phyloP scores from a whole-genome alignment of 2,797 vertebrate genomes.

The Karalla daura region DNA sequence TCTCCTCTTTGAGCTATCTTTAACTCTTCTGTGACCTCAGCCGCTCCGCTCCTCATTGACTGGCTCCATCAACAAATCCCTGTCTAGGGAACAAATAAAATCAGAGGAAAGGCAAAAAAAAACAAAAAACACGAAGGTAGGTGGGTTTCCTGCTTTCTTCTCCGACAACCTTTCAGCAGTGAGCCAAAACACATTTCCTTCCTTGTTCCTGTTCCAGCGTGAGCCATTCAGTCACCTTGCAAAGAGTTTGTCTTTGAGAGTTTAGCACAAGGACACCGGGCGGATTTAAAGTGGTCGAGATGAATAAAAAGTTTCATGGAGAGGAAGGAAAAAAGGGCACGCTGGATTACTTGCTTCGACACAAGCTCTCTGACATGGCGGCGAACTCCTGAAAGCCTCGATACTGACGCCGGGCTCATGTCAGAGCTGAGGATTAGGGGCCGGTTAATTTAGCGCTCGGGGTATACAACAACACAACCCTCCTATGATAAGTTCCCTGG shows the following conservation, averaged over 20 bases:
- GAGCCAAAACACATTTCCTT: not conserved
- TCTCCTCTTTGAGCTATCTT: conserved; percentile 27
- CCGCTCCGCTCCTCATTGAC: conserved; percentile 11
- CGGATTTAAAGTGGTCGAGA: not conserved
- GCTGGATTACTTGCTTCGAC: not conserved
- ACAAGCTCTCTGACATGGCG: not conserved
- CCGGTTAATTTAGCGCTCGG: not conserved
- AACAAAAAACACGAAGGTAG: too few species aligned
- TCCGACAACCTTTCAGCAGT: not conserved
- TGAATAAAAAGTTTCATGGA: not conserved
- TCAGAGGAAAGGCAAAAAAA: conserved; percentile 3
- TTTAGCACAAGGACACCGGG: not conserved
- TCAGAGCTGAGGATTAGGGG: conserved; percentile 12
- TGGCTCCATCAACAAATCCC: not conserved
- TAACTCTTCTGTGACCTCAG: conserved; percentile 38
- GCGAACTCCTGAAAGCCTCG: not conserved
- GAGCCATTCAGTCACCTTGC: not conserved
- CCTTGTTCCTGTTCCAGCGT: not conserved
- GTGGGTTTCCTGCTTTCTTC: not conserved
- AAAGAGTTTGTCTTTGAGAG: not conserved
- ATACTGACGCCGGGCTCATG: not conserved
- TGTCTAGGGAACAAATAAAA: conserved; percentile 9
- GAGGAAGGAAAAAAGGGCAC: not conserved
- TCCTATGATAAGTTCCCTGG: too few species aligned
- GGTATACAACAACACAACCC: conserved; percentile 1